phyloP scores from a whole-genome alignment of 2,888 invertebrate species.

The Timandra comae region DNA sequence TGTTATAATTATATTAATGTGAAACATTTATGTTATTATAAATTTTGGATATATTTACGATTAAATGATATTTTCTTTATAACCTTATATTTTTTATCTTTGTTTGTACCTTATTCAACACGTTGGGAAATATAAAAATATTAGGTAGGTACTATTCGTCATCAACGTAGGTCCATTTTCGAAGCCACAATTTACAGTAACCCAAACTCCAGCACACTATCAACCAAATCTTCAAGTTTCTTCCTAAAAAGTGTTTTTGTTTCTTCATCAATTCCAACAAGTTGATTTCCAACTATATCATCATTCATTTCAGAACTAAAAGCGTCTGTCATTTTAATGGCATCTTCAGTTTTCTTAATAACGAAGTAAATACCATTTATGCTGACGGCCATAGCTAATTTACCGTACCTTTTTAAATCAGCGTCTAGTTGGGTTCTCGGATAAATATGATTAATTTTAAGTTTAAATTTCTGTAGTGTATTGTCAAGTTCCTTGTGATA shows the following conservation, averaged over 20 bases:
- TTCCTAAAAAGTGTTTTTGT: slow-evolving; percentile 1
- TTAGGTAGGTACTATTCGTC: no score
- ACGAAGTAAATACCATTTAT: slow-evolving; percentile 20
- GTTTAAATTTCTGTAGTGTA: slow-evolving; percentile 23
- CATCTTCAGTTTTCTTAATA: slow-evolving; percentile 25
- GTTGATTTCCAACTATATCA: background rate
- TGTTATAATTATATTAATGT: no score
- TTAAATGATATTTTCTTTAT: no score
- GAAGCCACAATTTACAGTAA: no score
- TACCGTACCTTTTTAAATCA: slow-evolving; percentile 29
- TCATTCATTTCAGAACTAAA: background rate
- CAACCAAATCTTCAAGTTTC: slow-evolving; percentile 8
- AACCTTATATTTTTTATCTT: no score
- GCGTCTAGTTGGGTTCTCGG: slow-evolving; percentile 31
- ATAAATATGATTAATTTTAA: slow-evolving; percentile 27
- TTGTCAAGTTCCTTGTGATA: slow-evolving; percentile 29
- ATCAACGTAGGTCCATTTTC: no score
- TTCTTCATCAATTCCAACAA: slow-evolving; percentile 1
- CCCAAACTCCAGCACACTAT: slow-evolving; percentile 14
- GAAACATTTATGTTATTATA: no score
- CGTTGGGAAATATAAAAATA: no score
- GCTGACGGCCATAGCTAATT: slow-evolving; percentile 17
- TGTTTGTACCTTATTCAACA: no score
- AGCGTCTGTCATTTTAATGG: background rate
- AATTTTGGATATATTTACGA: no score